Conservation (phyloP, 2,797 vertebrate species). For the Luscinia megarhynchos region DNA sequence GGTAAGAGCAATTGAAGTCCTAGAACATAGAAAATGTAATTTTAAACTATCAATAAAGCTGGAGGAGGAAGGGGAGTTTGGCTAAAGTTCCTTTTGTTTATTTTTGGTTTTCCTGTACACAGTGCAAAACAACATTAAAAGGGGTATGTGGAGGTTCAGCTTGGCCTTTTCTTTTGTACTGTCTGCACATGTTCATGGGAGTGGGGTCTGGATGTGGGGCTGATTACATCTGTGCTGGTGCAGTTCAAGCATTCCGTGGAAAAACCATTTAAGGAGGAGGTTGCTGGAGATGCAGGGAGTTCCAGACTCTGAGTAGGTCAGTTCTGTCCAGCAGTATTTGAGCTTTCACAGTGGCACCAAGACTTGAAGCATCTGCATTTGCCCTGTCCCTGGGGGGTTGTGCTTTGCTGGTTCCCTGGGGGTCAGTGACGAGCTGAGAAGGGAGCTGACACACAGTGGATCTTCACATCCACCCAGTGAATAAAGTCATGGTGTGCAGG, state of each 20-base stretch:
- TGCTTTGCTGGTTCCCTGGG: fast-evolving
- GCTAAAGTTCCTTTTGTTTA: constrained; percentile 81
- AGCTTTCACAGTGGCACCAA: not conserved
- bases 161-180: constrained; percentile 71
- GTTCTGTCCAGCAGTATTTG: not conserved
- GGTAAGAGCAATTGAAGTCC: constrained; percentile 99
- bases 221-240: fast-evolving
- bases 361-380: fast-evolving
- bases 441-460: fast-evolving
- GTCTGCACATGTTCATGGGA: fast-evolving
- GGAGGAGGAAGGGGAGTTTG: constrained; percentile 97
- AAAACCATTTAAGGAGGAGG: fast-evolving
- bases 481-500: not conserved
- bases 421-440: not conserved
- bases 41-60: constrained; percentile 99
- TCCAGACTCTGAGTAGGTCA: not conserved
- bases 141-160: constrained; percentile 74
- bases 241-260: fast-evolving
- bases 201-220: not conserved
- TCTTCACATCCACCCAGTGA: fast-evolving
- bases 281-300: not conserved
- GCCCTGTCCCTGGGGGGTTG: fast-evolving
- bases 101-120: constrained; percentile 77
- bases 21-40: constrained; percentile 99
- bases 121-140: constrained; percentile 76